Base-by-base conservation (phyloP, 2,797 vertebrate species). In the Amblyraja radiata region DNA sequence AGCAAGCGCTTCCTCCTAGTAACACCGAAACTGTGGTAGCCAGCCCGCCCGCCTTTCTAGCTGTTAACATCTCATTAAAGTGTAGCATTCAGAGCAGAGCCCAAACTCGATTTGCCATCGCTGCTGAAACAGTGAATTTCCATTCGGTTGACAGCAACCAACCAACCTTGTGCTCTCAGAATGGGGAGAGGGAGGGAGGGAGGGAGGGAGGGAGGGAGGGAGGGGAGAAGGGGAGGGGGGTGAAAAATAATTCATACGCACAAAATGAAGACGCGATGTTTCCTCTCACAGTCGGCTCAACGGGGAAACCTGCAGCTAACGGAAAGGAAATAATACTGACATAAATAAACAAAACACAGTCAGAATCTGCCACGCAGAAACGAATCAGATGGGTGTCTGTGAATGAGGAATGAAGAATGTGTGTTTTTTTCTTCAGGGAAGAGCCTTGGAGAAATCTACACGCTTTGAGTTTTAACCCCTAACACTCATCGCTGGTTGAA, bases 31-130 rank as follows among this genome's bases (percentile, higher is more conserved):
- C 96, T 96, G 95, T 96, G 94, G 96, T 96, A 96, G 96, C 95
- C 96, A 32, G 32, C 32, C 32, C 32, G 32, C 32, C 32, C 95
- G 91, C 95, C 94, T 95, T 95, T 95, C 96, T 95, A 97, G 97
- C 98, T 98, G 97, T 97, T 98, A 97, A 97, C 97, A 97, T 97
- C 97, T 98, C 97, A 98, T 98, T 98, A 98, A 97, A 97, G 97
- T 98, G 98, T 98, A 98, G 98, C 97, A 98, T 98, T 98, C 97
- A 98, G 98, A 97, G 97, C 97, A 95, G 96, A 95, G 97, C 96
- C 97, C 97, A 97, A 96, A 97, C 97, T 97, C 97, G 96, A 97
- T 98, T 98, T 97, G 97, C 98, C 97, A 98, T 97, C 97, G 97
- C 97, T 97, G 98, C 97, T 32, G 32, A 32, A 97, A 97, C 97